Evolutionary conservation across 2,113 vertebrate species (phyloP).

Genomic region (Nesoenas mayeri): DNA sequence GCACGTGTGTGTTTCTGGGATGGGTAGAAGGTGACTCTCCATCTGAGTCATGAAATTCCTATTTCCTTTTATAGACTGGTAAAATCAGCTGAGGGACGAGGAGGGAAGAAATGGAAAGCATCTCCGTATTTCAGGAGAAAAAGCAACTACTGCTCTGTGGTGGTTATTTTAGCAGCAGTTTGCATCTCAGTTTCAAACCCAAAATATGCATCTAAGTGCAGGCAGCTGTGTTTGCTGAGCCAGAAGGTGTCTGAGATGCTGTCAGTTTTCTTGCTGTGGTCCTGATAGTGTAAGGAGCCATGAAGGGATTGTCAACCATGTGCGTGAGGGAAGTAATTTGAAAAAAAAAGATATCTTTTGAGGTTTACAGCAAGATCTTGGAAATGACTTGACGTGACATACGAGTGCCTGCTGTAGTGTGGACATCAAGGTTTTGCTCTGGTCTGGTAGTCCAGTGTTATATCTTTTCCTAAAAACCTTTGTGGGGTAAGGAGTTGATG

Average conservation of each 20-base stretch:
- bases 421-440: not conserved
- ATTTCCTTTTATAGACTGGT: not conserved
- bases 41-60: not conserved
- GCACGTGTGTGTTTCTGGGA: not conserved
- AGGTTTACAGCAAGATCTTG: not conserved
- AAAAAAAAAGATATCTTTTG: not conserved
- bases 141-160: not conserved
- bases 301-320: not conserved
- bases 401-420: not conserved
- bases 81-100: not conserved
- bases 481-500: not conserved
- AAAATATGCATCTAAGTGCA: not conserved
- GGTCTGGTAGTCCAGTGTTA: not conserved
- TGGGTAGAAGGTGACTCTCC: not conserved
- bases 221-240: slow-evolving; percentile 19
- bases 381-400: not conserved
- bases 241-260: not conserved
- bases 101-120: not conserved
- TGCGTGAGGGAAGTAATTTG: not conserved
- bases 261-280: not conserved
- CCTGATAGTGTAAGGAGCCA: not conserved
- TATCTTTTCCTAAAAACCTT: accelerated
- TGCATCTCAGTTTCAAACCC: not conserved
- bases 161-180: not conserved
- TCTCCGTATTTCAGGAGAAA: not conserved